phyloP scores from a whole-genome alignment of 2,888 invertebrate genomes.

The Desoria tigrina region DNA sequence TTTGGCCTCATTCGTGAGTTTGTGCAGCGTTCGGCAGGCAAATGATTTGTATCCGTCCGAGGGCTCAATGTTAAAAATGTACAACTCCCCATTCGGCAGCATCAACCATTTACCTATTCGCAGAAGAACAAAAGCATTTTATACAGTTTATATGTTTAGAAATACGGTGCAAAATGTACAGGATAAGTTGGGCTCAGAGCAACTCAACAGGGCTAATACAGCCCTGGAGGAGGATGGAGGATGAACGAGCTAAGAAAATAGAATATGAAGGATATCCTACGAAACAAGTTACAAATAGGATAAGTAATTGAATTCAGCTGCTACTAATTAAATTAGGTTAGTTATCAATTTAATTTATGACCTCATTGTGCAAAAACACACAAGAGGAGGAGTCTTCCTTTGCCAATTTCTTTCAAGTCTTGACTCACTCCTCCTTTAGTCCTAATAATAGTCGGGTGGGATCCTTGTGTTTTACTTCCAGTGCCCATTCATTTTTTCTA shows the following conservation, averaged over 20 bases:
- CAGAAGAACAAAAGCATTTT: slow-evolving; percentile 12
- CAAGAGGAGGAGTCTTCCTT: not conserved
- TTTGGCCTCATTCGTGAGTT: slow-evolving; percentile 71
- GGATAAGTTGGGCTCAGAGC: not conserved
- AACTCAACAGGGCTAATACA: too few species aligned
- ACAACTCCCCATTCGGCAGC: slow-evolving; percentile 77
- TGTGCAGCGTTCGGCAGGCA: slow-evolving; percentile 78
- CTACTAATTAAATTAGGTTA: slow-evolving; percentile 1
- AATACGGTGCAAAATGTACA: not conserved
- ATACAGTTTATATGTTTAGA: not conserved
- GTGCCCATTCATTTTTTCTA: too few species aligned
- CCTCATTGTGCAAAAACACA: not conserved
- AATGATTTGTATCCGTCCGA: slow-evolving; percentile 78
- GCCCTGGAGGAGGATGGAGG: too few species aligned
- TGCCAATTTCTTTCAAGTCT: too few species aligned
- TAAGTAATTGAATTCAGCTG: not conserved
- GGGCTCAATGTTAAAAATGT: slow-evolving; percentile 76
- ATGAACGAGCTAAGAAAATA: too few species aligned
- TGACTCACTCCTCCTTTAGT: too few species aligned
- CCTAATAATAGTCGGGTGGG: too few species aligned
- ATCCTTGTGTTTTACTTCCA: too few species aligned
- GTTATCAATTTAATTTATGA: slow-evolving; percentile 1
- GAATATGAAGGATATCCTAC: too few species aligned
- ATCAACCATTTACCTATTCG: slow-evolving; percentile 68
- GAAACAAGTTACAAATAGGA: too few species aligned